Evolutionary conservation across 2,797 vertebrate species (phyloP), one percentile per base, ranked within the genome.

Genomic region (Chiroxiphia lanceolata): DNA sequence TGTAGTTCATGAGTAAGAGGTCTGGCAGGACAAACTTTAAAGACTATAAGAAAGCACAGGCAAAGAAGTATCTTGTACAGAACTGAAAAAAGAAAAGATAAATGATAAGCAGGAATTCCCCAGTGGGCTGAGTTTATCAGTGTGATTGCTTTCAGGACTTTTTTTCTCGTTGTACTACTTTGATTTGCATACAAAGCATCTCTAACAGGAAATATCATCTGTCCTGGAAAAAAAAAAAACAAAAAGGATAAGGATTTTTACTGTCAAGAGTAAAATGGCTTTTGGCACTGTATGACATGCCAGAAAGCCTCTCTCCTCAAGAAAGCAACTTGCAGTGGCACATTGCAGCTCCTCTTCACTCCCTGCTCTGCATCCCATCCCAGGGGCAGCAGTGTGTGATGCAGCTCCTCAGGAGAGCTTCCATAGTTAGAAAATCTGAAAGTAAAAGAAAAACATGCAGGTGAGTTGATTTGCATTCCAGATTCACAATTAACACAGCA

Each of bases 381-480:
- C 3, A 1, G 19, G 44, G 64, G 23, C 50, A 68, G 64, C 71
- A 89, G 67, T 0, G 0, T 38, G 13, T 6, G 34, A 44, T 10
- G 42, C 45, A 83, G 72, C 50, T 81, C 83, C 81, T 72, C 50
- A n/a, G 82, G 57, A 95, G 64, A 93, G 45, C 50, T 87, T 91
- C 95, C 90, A 95, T 11, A 82, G 86, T 78, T 89, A 93, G 78
- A 94, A 95, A 95, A 94, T 76, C 92, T 96, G 90, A 96, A 96
- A 97, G 83, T 2, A 84, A 96, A 95, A 96, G 75, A 87, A 95
- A 96, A 95, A 96, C 78, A 93, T 89, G 91, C 96, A 97, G 96
- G 94, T 96, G 96, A 96, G 53, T 81, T 56, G 51, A 95, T 97
- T 96, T 96, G 94, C 96, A 95, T 95, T 91, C 86, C n/a, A 87